These are phyloP conservation scores for Epinephelus coioides DNA, from an alignment of 2,797 vertebrate species.

Conservation along the genomic window DNA sequence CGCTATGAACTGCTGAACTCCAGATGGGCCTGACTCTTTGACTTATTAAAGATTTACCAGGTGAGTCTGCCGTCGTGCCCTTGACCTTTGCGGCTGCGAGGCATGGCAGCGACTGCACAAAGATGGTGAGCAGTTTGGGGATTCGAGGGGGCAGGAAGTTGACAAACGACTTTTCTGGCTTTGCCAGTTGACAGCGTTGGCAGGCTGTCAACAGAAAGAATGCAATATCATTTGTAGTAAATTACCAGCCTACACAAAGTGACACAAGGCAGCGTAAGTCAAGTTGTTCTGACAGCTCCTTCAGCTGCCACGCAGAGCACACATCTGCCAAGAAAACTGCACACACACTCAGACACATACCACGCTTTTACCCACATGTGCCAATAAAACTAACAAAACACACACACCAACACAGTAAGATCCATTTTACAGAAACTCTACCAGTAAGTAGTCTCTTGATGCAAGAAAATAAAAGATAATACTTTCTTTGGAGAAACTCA, in stretches of 20 bases:
- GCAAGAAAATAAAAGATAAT: neutral
- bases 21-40: conserved; percentile 61
- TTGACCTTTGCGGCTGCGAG: conserved; percentile 68
- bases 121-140: conserved; percentile 41
- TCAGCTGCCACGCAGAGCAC: conserved; percentile 52
- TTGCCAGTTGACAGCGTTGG: conserved; percentile 64
- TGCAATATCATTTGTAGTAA: conserved; percentile 73
- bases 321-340: conserved; percentile 37
- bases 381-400: conserved; percentile 9
- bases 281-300: conserved; percentile 66
- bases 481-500: neutral
- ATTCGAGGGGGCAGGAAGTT: conserved; percentile 46
- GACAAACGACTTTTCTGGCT: conserved; percentile 63
- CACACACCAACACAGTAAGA: neutral
- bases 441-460: neutral
- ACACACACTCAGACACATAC: conserved; percentile 9
- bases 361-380: conserved; percentile 22
- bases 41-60: conserved; percentile 76
- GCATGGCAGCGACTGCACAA: conserved; percentile 14
- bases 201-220: conserved; percentile 69
- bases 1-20: conserved; percentile 68
- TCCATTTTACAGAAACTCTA: conserved; percentile 7
- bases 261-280: conserved; percentile 64
- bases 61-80: conserved; percentile 41
- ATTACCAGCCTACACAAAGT: conserved; percentile 69